Conservation (phyloP, 2,113 vertebrate genomes). For the Carassius auratus region DNA sequence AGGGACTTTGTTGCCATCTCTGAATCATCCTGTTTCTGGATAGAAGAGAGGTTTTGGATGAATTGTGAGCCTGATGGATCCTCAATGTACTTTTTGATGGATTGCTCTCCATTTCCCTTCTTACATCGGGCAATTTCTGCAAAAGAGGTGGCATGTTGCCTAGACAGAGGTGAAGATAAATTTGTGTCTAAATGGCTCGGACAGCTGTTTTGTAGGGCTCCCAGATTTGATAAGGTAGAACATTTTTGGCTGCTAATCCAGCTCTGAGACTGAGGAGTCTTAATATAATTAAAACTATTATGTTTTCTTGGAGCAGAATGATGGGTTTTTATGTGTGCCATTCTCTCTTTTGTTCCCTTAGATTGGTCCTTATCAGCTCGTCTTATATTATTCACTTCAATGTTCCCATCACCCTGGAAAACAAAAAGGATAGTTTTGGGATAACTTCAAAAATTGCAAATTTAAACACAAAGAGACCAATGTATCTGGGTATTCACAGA, state of each 20-base stretch:
- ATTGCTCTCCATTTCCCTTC: conserved; percentile 72
- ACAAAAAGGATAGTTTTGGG: too few species aligned
- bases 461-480: neutral
- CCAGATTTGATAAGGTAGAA: neutral
- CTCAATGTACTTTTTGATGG: conserved; percentile 71
- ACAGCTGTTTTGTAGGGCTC: conserved; percentile 58
- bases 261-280: conserved; percentile 43
- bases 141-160: conserved; percentile 81
- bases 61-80: conserved; percentile 68
- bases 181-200: conserved; percentile 78
- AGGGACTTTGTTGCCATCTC: conserved; percentile 45
- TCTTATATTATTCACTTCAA: conserved; percentile 46
- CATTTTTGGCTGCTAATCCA: conserved; percentile 35
- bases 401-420: conserved; percentile 33
- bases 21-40: neutral
- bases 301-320: neutral
- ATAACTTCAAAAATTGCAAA: neutral
- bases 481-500: neutral
- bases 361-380: neutral
- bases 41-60: conserved; percentile 72
- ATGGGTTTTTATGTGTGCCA: neutral
- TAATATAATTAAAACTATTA: neutral
- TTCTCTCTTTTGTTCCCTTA: conserved; percentile 46
- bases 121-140: conserved; percentile 77
- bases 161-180: conserved; percentile 67